A percentile compares a stretch with the other conserved stretches of the same genome.
Conservation (phyloP, 2,888 invertebrate genomes). For the Lasioglossum calceatum region DNA sequence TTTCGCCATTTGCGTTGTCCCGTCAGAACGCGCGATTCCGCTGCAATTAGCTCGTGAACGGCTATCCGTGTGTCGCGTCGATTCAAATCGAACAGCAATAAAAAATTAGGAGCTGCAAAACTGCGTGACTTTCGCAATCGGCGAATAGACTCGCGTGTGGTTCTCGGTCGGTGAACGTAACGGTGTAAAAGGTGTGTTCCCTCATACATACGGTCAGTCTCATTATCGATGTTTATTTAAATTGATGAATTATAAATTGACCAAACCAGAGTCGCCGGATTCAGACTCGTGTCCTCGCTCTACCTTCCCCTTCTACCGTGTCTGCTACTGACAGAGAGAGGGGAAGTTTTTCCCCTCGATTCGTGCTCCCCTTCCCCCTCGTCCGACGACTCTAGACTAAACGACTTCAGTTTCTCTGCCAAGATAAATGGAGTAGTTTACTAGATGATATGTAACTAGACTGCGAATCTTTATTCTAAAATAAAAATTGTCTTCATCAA, state of each 20-base stretch:
- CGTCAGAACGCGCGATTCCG: neutral
- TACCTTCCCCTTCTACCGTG: neutral
- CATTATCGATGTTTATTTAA: neutral
- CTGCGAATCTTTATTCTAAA: no score
- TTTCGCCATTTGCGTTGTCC: neutral
- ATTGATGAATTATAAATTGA: neutral
- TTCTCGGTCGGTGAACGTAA: conserved; percentile 81
- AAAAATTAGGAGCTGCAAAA: conserved; percentile 51
- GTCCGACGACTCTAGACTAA: no score
- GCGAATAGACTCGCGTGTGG: conserved; percentile 45
- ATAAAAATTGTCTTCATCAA: no score
- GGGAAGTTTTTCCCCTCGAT: no score
- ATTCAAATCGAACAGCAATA: neutral
- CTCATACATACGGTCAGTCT: neutral
- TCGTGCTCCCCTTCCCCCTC: no score
- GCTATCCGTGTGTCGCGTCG: neutral
- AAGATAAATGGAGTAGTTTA: no score
- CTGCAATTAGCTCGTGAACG: conserved; percentile 8
- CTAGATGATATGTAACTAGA: no score
- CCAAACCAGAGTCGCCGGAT: no score
- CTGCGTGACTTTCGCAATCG: conserved; percentile 71
- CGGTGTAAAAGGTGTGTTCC: conserved; percentile 67
- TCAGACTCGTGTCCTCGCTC: no score
- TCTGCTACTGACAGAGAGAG: no score
- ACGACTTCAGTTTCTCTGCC: no score